These are phyloP conservation scores for Tetragonisca angustula DNA, from an alignment of 2,888 invertebrate genomes.

Conservation along the genomic window DNA sequence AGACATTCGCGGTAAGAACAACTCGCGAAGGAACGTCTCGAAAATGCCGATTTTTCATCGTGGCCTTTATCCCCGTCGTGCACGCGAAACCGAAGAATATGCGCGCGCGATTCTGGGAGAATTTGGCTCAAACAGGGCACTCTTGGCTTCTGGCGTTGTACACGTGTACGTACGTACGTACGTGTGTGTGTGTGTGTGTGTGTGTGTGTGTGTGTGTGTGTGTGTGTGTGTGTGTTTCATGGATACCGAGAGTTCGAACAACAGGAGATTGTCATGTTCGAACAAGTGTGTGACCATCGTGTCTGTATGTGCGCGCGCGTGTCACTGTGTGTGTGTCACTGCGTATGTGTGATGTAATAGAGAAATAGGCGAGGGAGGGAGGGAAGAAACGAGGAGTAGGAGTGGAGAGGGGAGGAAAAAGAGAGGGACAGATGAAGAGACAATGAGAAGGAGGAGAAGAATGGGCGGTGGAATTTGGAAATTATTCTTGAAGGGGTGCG, in stretches of 20 bases:
- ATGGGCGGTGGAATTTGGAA: conserved; percentile 50
- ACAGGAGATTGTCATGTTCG: conserved; percentile 37
- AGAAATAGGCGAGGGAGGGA: not conserved
- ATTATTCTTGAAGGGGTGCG: conserved; percentile 83
- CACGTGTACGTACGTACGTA: not conserved
- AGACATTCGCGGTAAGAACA: not conserved
- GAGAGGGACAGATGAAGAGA: conserved; percentile 44
- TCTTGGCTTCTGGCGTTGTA: conserved; percentile 38
- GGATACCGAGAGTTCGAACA: conserved; percentile 43
- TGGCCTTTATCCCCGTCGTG: not conserved
- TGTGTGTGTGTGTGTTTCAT: too few relatives aligned
- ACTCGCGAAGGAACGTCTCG: conserved; percentile 14
- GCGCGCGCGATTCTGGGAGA: not conserved
- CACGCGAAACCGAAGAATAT: conserved; percentile 6
- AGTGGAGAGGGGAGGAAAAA: conserved; percentile 13
- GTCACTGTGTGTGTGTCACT: conserved; percentile 4
- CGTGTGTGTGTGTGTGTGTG: too few relatives aligned
- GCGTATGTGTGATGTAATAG: not conserved
- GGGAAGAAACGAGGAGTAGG: not conserved
- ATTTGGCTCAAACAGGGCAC: conserved; percentile 21
- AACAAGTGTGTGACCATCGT: conserved; percentile 7
- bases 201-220: too few relatives aligned
- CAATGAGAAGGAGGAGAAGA: conserved; percentile 2
- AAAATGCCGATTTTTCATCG: conserved; percentile 6
- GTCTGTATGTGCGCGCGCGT: conserved; percentile 2